Evolutionary conservation across 2,797 vertebrate genomes (phyloP).

Genomic region (Neosilurus hyrtlii): DNA sequence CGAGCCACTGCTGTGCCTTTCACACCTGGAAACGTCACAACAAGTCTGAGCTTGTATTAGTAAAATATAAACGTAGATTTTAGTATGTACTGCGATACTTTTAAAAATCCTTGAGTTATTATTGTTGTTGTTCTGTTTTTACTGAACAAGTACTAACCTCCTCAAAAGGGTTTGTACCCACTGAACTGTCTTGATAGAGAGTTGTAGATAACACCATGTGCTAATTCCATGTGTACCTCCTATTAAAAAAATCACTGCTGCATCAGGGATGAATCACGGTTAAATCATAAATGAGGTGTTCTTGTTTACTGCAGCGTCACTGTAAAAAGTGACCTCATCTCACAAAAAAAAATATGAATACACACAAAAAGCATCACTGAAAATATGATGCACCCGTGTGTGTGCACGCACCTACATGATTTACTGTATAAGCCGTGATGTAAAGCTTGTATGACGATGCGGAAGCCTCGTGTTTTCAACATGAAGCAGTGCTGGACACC

Average conservation of each 20-base stretch:
- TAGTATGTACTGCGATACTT: neutral
- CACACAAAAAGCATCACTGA: neutral
- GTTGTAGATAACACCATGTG: neutral
- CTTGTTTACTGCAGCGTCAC: neutral
- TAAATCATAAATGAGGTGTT: neutral
- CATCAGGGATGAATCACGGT: neutral
- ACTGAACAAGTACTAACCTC: neutral
- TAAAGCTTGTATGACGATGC: too few relatives aligned
- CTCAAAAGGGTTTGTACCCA: neutral
- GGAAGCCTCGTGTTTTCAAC: too few relatives aligned
- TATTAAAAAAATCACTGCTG: neutral
- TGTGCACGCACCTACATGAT: too few relatives aligned
- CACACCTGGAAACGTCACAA: conserved; percentile 76
- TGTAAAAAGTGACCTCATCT: neutral
- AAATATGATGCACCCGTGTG: too few relatives aligned
- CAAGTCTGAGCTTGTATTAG: conserved; percentile 60
- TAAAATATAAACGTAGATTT: neutral
- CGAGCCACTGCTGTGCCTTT: conserved; percentile 97
- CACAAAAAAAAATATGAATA: neutral
- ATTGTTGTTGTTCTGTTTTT: too few relatives aligned
- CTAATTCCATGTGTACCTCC: neutral
- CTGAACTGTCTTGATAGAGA: neutral
- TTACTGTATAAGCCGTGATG: too few relatives aligned
- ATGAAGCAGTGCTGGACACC: too few relatives aligned
- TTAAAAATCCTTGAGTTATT: neutral